Evolutionary conservation across 37 sponge, comb jelly and placozoan species (phyloP).

Genomic region (Halisarca cf. caerulea): DNA sequence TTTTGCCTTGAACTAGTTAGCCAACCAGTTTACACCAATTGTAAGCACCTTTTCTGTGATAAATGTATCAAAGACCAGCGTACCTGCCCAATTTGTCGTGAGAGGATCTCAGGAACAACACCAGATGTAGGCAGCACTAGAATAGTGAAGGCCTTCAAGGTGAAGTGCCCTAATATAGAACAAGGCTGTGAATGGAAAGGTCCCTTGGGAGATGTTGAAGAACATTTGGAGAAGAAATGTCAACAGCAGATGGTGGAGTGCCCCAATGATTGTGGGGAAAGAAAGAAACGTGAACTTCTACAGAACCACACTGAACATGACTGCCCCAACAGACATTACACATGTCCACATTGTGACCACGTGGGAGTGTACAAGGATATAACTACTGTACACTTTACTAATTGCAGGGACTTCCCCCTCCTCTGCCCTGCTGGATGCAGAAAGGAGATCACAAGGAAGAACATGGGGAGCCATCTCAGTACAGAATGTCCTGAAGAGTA

Average conservation of each 20-base stretch:
- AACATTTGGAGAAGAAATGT: conserved; percentile 30
- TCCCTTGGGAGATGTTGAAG: conserved; percentile 20
- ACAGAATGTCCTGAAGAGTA: conserved; percentile 20
- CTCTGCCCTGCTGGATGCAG: conserved; percentile 41
- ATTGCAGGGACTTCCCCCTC: conserved; percentile 35
- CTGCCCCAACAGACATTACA: conserved; percentile 35
- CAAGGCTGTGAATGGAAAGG: conserved; percentile 19
- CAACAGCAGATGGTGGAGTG: neutral
- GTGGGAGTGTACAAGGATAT: conserved; percentile 36
- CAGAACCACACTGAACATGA: neutral
- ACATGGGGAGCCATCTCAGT: conserved; percentile 14
- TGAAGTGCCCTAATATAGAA: too few relatives aligned
- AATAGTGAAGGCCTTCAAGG: too few relatives aligned
- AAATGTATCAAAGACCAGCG: too few relatives aligned
- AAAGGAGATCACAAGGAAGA: neutral
- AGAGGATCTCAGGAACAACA: too few relatives aligned
- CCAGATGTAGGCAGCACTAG: too few relatives aligned
- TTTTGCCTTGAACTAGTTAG: neutral
- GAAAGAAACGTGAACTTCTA: neutral
- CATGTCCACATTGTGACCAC: conserved; percentile 45
- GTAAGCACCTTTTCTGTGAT: conserved; percentile 1
- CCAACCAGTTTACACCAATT: neutral
- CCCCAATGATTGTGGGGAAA: conserved; percentile 2
- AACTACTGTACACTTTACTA: conserved; percentile 18
- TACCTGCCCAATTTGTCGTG: too few relatives aligned